Evolutionary conservation across 2,113 vertebrate genomes (phyloP), one percentile per base, ranked within the genome.

Genomic region (Gobius niger): DNA sequence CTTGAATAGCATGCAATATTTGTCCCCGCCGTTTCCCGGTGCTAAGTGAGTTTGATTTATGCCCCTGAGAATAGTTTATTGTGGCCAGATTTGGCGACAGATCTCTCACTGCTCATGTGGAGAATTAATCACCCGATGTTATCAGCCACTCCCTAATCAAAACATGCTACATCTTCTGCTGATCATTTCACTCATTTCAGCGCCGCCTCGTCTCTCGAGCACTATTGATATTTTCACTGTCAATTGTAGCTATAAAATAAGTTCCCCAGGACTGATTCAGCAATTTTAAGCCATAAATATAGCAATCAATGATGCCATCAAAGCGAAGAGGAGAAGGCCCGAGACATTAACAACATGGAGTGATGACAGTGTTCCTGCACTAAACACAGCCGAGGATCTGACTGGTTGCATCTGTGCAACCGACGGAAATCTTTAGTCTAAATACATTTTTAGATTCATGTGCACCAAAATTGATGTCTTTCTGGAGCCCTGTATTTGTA

Each of bases 81-180:
- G 67, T 78, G 49, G 57, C 46, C 62, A n/a, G 44, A 66, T 82
- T 53, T 57, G 10, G 9, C 44, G 59, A 69, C 69, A 73, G 40
- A 80, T 75, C 47, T 74, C 24, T 47, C 60, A 56, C 24, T 44
- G 66, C 62, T 82, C 68, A 67, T 70, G 64, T 72, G 57, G 53
- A 65, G 69, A 77, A 82, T 83, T 78, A 77, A 82, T 86, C 77
- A 83, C 81, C 42, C 62, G 78, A 80, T 77, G 80, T 81, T 85
- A 83, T 82, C 85, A 82, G 67, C 72, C 77, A 70, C 77, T 83
- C 76, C 74, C 73, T 79, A 83, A 81, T 87, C 72, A 87, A 88
- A 88, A 78, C 79, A 83, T 76, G 72, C 44, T 54, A 51, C 72
- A 63, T 82, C 70, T 80, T 78, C 68, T 73, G 73, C 71, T 76